Conservation (phyloP, 92 coral and sea anemone species). For the Siderastrea siderea region DNA sequence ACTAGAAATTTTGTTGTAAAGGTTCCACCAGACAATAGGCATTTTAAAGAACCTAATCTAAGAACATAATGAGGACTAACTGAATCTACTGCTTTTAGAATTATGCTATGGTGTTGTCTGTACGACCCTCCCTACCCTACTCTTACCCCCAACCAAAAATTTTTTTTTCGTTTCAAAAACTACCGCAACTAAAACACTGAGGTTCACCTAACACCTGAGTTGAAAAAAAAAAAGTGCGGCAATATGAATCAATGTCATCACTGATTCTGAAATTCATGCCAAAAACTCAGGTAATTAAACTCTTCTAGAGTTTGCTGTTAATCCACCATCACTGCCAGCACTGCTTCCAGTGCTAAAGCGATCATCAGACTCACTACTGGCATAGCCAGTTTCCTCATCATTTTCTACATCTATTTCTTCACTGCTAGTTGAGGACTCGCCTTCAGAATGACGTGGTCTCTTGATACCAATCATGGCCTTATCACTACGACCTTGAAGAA, state of each 20-base stretch:
- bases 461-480: constrained; percentile 70
- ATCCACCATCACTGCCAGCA: constrained; percentile 97
- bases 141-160: neutral
- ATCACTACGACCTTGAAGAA: constrained; percentile 73
- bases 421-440: constrained; percentile 90
- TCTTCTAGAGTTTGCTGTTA: constrained; percentile 86
- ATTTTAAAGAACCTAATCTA: neutral
- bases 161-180: neutral
- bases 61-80: neutral
- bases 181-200: neutral
- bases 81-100: neutral
- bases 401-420: constrained; percentile 93
- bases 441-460: constrained; percentile 94
- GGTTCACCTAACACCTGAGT: neutral
- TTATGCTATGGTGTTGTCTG: neutral
- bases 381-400: constrained; percentile 95
- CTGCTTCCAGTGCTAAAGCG: constrained; percentile 91
- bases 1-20: neutral
- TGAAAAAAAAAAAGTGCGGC: neutral
- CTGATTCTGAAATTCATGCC: constrained; percentile 10
- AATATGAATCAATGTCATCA: constrained; percentile 1
- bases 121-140: neutral
- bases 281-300: constrained; percentile 33
- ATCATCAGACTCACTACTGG: constrained; percentile 97
- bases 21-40: neutral